phyloP scores from a whole-genome alignment of 2,113 vertebrate species.

The Hiodon alosoides region DNA sequence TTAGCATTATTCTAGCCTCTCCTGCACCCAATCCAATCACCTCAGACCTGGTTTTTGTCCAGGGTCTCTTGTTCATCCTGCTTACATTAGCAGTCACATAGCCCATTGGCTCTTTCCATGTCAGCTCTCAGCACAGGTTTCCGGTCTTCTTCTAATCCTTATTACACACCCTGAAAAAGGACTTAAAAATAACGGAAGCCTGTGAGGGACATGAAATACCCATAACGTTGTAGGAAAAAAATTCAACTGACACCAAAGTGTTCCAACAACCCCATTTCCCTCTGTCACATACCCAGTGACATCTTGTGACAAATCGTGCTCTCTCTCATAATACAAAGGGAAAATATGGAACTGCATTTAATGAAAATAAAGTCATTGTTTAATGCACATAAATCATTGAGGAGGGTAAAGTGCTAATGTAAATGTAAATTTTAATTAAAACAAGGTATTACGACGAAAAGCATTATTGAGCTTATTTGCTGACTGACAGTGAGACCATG shows the following conservation, averaged over 20 bases:
- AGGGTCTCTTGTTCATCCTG: no score
- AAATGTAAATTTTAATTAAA: neutral
- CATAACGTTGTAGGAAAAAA: neutral
- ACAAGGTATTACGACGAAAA: neutral
- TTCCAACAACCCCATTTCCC: neutral
- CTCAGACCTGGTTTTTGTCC: no score
- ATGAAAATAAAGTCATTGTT: neutral
- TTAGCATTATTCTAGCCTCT: no score
- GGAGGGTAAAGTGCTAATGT: neutral
- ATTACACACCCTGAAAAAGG: no score
- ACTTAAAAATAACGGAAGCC: neutral
- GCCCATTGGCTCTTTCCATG: no score
- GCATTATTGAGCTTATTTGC: neutral
- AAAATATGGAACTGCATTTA: neutral
- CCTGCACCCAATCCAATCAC: no score
- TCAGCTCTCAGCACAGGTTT: no score
- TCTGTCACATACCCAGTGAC: no score
- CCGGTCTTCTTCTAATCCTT: no score
- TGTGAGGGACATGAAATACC: neutral
- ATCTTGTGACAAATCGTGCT: no score
- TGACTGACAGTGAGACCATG: slow-evolving; percentile 6
- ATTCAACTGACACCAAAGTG: neutral
- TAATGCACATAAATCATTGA: neutral
- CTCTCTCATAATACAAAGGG: no score
- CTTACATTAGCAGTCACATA: no score